phyloP scores from a whole-genome alignment of 2,113 vertebrate species.

The Girardinichthys multiradiatus region DNA sequence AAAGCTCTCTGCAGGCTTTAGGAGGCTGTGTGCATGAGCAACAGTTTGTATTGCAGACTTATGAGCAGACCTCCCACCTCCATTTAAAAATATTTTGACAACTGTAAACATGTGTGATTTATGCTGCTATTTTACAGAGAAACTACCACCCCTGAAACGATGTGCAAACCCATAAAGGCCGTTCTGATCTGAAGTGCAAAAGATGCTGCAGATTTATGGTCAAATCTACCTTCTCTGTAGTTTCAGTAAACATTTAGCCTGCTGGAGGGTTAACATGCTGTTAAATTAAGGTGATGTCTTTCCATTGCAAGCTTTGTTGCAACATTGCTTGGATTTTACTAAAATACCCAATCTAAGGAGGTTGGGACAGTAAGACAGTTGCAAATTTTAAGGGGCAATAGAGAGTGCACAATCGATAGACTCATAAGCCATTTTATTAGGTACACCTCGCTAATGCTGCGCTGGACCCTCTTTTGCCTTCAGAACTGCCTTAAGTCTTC shows the following conservation, averaged over 20 bases:
- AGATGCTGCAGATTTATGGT: not conserved
- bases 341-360: too few species aligned
- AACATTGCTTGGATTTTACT: too few species aligned
- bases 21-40: not conserved
- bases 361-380: too few species aligned
- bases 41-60: not conserved
- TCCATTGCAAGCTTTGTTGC: too few species aligned
- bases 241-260: not conserved
- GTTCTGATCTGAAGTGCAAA: not conserved
- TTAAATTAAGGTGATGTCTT: too few species aligned
- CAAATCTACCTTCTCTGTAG: not conserved
- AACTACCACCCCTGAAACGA: conserved; percentile 3
- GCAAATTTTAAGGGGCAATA: too few species aligned
- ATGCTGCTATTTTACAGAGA: not conserved
- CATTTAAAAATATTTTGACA: conserved; percentile 55
- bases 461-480: not conserved
- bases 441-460: not conserved
- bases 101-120: conserved; percentile 31
- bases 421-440: too few species aligned
- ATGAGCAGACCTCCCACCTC: conserved; percentile 48
- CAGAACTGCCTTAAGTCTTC: not conserved
- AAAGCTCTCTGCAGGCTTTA: not conserved
- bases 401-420: not conserved
- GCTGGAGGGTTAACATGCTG: too few species aligned
- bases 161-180: not conserved